Base-by-base conservation (phyloP, 1,140 invertebrate genomes). In the Venustaconcha ellipsiformis region DNA sequence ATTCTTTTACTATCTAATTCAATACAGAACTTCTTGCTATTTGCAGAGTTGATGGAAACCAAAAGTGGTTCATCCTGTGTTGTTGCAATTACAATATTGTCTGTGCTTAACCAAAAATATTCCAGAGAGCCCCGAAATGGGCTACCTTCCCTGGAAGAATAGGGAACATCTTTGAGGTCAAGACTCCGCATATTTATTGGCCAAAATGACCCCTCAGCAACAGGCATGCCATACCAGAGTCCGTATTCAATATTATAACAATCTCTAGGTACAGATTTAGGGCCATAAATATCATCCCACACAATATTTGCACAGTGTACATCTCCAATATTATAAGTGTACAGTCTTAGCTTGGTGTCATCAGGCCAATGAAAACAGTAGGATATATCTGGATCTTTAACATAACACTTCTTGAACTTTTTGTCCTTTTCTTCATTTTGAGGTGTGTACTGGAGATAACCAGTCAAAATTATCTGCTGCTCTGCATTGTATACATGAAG, bases 71-170 rank as follows among this genome's bases (percentile, higher is more conserved):
- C 71, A 48, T 72, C 62, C 57, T 78, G 69, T 64, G 74, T 71
- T 12, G 81, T 77, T 58, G 83, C 59, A 14, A 87, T 77, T 23
- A 82, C 82, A 37, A 83, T 73, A 17, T 86, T 85, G 14, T 55
- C 63, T 15, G 84, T 78, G 37, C 79, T 80, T 26, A 87, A 26
- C 86, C 86, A 87, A 62, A 79, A 86, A 20, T 80, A 79, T 60
- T 80, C 79, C 37, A 78, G 62, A 2, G 80, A 67, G 18, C 67
- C 67, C 4, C 76, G 79, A 17, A 79, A 67, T 2, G 63, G 55
- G 8, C 66, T 37, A 15, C 67, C 57, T 11, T 68, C 57, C 56
- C 55, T 68, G 5, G 75, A 70, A 20, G 37, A 57, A 60, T 77
- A 77, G 17, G 64, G 63, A 5, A 67, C 20, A 37, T 26, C 48